Evolutionary conservation across 2,888 invertebrate genomes (phyloP).

Genomic region (Campoplex nolae): DNA sequence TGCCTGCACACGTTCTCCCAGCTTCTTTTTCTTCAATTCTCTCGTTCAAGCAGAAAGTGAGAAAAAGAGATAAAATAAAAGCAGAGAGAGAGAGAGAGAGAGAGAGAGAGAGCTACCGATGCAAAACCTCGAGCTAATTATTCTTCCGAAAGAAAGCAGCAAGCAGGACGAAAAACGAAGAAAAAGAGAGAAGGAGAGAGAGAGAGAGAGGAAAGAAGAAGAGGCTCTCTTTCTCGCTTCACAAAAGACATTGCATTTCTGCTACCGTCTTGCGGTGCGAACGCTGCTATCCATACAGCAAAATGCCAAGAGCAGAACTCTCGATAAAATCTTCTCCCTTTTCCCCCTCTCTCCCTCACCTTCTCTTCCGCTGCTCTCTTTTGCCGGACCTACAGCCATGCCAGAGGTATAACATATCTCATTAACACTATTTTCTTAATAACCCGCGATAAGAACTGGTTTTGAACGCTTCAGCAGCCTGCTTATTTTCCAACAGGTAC

Average conservation of each 20-base stretch:
- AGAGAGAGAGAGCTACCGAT: constrained; percentile 39
- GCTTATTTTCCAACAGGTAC: constrained; percentile 36
- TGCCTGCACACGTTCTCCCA: not conserved
- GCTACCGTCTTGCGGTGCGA: constrained; percentile 27
- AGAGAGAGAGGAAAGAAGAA: not conserved
- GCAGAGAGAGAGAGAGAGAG: not conserved
- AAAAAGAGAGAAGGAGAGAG: constrained; percentile 19
- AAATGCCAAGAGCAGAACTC: constrained; percentile 25
- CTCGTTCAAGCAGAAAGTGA: constrained; percentile 31
- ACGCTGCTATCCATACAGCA: constrained; percentile 28
- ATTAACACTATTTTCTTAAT: constrained; percentile 76
- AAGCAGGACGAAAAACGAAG: constrained; percentile 67
- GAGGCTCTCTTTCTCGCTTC: constrained; percentile 4
- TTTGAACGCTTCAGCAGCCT: constrained; percentile 44
- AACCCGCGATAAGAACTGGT: constrained; percentile 76
- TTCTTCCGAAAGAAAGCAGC: constrained; percentile 71
- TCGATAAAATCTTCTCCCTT: constrained; percentile 49
- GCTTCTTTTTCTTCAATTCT: constrained; percentile 40
- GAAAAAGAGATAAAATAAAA: constrained; percentile 16
- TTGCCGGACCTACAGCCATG: constrained; percentile 15
- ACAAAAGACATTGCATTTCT: constrained; percentile 47
- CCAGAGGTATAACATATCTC: constrained; percentile 71
- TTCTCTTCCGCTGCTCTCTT: constrained; percentile 4
- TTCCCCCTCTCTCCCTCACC: not conserved
- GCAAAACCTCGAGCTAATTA: constrained; percentile 82